Conservation (phyloP, 1,140 invertebrate genomes). For the Spodoptera litura region DNA sequence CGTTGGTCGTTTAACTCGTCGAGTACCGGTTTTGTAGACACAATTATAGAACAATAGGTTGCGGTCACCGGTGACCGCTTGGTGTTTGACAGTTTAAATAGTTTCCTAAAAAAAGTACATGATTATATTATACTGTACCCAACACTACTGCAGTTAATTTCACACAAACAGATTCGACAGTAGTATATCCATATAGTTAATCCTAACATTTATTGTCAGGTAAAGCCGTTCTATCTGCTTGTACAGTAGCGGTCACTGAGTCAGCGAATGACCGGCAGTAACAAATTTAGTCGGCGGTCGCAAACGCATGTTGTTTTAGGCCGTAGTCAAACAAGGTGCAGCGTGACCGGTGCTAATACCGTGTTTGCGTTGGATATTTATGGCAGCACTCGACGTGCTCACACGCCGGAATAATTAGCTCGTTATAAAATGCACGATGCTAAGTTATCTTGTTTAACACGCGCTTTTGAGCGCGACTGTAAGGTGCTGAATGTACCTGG, state of each 20-base stretch:
- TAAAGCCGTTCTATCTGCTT: slow-evolving; percentile 46
- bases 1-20: too few relatives aligned
- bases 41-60: too few relatives aligned
- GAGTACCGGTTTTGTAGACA: too few relatives aligned
- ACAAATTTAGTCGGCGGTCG: slow-evolving; percentile 80
- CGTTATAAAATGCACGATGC: slow-evolving; percentile 77
- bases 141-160: background rate
- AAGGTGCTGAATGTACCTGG: slow-evolving; percentile 25
- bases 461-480: slow-evolving; percentile 53
- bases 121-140: background rate
- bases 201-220: background rate
- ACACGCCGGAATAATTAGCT: slow-evolving; percentile 82
- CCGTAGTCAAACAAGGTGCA: slow-evolving; percentile 78
- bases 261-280: slow-evolving; percentile 80
- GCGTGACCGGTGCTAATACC: slow-evolving; percentile 80
- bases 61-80: too few relatives aligned
- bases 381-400: slow-evolving; percentile 71
- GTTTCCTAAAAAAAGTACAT: too few relatives aligned
- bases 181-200: background rate
- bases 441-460: slow-evolving; percentile 57
- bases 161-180: background rate
- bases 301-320: slow-evolving; percentile 85
- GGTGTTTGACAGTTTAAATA: too few relatives aligned
- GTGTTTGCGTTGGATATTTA: slow-evolving; percentile 82
- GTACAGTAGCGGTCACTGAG: slow-evolving; percentile 67